A percentile compares a stretch with the other conserved stretches of the same genome.
phyloP scores from a whole-genome alignment of 2,888 invertebrate species.

The Perdita meconis region DNA sequence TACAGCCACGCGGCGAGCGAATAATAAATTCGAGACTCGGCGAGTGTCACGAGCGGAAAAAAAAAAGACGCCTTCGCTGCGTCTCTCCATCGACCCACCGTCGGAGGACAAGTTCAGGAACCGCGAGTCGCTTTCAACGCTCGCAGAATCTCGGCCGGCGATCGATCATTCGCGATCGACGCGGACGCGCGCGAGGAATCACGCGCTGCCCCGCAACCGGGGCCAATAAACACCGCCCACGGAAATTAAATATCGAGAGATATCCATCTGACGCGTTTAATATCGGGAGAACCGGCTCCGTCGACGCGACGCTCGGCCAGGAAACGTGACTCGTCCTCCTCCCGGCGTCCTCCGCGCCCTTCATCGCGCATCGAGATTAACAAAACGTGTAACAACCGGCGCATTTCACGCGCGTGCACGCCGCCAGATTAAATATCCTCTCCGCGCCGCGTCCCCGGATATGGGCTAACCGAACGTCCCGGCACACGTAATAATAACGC shows the following conservation, averaged over 20 bases:
- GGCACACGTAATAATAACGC: conserved; percentile 67
- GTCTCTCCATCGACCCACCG: too few relatives aligned
- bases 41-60: too few relatives aligned
- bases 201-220: conserved; percentile 1
- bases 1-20: too few relatives aligned
- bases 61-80: too few relatives aligned
- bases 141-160: not conserved
- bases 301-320: conserved; percentile 16
- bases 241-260: conserved; percentile 60
- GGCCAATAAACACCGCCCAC: conserved; percentile 30
- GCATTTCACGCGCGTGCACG: conserved; percentile 80
- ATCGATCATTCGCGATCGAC: conserved; percentile 40
- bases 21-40: too few relatives aligned
- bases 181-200: conserved; percentile 13
- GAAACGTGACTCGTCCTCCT: conserved; percentile 39
- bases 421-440: conserved; percentile 74
- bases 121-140: not conserved
- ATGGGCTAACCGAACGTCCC: conserved; percentile 47
- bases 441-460: conserved; percentile 66
- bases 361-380: conserved; percentile 72
- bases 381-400: conserved; percentile 77
- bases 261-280: conserved; percentile 54
- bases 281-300: conserved; percentile 17
- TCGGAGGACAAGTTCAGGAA: not conserved
- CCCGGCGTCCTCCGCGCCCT: not conserved